phyloP scores from a whole-genome alignment of 2,797 vertebrate genomes.

The Gastrophryne carolinensis region DNA sequence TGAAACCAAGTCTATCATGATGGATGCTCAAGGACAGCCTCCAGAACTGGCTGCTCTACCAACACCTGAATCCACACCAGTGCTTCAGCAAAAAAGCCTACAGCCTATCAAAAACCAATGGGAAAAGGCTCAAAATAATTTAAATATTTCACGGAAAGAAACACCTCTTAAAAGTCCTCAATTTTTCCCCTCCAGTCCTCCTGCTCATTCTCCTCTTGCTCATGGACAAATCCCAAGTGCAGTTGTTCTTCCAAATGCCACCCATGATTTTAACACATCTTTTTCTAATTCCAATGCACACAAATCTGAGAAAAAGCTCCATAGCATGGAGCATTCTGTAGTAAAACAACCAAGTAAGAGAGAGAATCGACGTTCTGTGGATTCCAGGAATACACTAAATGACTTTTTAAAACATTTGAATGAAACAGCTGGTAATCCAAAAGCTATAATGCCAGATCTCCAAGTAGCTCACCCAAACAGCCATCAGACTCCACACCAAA shows the following conservation, averaged over 20 bases:
- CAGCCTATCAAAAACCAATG: slow-evolving; percentile 91
- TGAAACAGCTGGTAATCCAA: slow-evolving; percentile 80
- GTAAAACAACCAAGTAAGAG: slow-evolving; percentile 80
- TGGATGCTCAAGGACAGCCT: slow-evolving; percentile 85
- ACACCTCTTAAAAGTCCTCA: slow-evolving; percentile 82
- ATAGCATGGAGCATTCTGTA: slow-evolving; percentile 77
- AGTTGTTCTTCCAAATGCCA: slow-evolving; percentile 95
- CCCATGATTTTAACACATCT: slow-evolving; percentile 84
- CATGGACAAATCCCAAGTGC: slow-evolving; percentile 95
- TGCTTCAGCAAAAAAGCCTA: slow-evolving; percentile 91
- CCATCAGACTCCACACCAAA: slow-evolving; percentile 79
- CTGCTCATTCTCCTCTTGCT: slow-evolving; percentile 82
- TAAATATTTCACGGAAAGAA: slow-evolving; percentile 81
- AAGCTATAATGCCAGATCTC: slow-evolving; percentile 87
- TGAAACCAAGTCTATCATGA: slow-evolving; percentile 87
- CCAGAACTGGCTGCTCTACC: slow-evolving; percentile 93
- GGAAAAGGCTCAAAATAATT: slow-evolving; percentile 81
- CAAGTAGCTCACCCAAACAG: slow-evolving; percentile 83
- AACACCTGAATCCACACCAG: slow-evolving; percentile 94
- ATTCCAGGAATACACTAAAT: slow-evolving; percentile 94
- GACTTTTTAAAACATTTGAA: slow-evolving; percentile 96
- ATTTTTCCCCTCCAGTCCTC: slow-evolving; percentile 85
- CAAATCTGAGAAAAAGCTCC: slow-evolving; percentile 84
- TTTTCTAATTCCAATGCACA: slow-evolving; percentile 83
- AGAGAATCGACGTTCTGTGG: slow-evolving; percentile 90